These are phyloP conservation scores for Patiria pectinifera DNA, from an alignment of 53 echinoderm and acorn worm genomes.

Conservation along the genomic window DNA sequence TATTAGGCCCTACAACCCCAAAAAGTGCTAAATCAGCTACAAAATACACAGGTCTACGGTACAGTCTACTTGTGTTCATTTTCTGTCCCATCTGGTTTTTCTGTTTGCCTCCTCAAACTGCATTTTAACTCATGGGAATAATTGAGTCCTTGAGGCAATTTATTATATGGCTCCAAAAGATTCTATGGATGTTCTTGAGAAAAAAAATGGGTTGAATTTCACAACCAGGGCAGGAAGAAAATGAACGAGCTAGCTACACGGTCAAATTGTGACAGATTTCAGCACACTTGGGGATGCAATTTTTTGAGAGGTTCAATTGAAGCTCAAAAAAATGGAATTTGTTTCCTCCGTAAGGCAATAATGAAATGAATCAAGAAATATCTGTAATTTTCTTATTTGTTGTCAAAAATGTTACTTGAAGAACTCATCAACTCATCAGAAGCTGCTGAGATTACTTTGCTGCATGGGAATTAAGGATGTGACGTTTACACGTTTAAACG, in stretches of 20 bases:
- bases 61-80: background rate
- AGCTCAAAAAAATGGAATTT: too few species aligned
- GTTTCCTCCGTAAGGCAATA: too few species aligned
- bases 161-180: background rate
- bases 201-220: background rate
- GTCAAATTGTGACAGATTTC: background rate
- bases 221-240: background rate
- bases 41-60: background rate
- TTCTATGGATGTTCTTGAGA: background rate
- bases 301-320: too few species aligned
- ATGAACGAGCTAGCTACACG: background rate
- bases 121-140: background rate
- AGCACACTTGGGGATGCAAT: background rate
- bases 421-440: too few species aligned
- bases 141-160: background rate
- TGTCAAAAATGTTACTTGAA: too few species aligned
- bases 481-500: too few species aligned
- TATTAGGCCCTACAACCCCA: too few species aligned
- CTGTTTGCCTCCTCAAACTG: background rate
- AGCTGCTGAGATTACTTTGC: too few species aligned
- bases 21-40: constrained; percentile 18
- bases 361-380: too few species aligned
- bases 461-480: too few species aligned
- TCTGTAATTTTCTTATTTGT: too few species aligned
- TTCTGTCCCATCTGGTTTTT: background rate